These are phyloP conservation scores for Clarias macrocephalus DNA, from an alignment of 2,113 vertebrate genomes.

Conservation along the genomic window DNA sequence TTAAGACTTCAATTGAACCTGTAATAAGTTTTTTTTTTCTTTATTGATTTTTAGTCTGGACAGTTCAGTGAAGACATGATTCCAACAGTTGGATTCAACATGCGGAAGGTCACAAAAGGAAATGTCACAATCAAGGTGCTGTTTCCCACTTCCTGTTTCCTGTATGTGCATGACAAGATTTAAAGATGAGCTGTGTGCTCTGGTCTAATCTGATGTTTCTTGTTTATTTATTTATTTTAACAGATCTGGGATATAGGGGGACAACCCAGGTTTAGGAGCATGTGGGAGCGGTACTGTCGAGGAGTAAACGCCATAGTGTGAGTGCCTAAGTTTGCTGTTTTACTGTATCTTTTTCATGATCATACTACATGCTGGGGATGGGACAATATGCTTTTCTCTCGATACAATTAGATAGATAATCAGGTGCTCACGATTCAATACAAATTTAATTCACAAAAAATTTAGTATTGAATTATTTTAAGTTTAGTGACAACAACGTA, in stretches of 20 bases:
- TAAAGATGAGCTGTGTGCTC: background rate
- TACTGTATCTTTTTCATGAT: background rate
- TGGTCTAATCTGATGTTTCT: background rate
- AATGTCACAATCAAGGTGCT: conserved; percentile 80
- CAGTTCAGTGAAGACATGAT: conserved; percentile 91
- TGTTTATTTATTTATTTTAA: background rate
- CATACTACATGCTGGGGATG: background rate
- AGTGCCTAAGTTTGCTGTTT: conserved; percentile 61
- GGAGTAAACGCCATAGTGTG: conserved; percentile 99
- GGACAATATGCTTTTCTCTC: no score
- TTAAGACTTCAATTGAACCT: background rate
- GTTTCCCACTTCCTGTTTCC: background rate
- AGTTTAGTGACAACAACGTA: no score
- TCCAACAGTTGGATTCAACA: conserved; percentile 87
- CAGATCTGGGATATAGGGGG: conserved; percentile 99
- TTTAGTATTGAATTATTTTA: no score
- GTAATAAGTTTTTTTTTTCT: background rate
- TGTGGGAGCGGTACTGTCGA: conserved; percentile 98
- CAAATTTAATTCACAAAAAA: no score
- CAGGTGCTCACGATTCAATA: no score
- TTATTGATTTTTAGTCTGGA: conserved; percentile 73
- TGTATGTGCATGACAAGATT: background rate
- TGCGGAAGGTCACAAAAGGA: conserved; percentile 83
- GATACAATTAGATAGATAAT: no score
- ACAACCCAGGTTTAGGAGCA: conserved; percentile 98